phyloP scores from a whole-genome alignment of 2,113 vertebrate genomes.

The Turdus rufiventris region DNA sequence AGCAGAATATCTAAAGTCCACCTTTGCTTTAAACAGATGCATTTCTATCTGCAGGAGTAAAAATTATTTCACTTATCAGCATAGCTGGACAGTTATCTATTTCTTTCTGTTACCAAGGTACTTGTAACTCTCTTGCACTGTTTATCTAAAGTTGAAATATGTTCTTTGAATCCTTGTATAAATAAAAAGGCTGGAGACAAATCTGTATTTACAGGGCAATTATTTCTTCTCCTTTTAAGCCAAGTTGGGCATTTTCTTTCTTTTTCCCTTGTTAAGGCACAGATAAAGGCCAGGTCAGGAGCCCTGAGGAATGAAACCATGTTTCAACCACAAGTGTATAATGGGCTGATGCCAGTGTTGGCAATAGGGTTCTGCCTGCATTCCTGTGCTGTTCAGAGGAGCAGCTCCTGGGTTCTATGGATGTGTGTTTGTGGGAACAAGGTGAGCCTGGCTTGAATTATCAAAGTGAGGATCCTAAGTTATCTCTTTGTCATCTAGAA shows the following conservation, averaged over 20 bases:
- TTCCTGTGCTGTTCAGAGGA: fast-evolving
- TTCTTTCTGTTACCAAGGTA: conserved; percentile 67
- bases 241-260: not conserved
- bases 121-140: conserved; percentile 65
- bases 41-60: conserved; percentile 45
- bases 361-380: fast-evolving
- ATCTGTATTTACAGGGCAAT: conserved; percentile 12
- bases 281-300: not conserved
- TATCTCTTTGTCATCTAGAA: not conserved
- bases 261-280: not conserved
- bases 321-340: not conserved
- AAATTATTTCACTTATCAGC: conserved; percentile 43
- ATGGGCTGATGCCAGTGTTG: not conserved
- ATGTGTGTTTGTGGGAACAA: not conserved
- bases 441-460: not conserved
- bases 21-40: conserved; percentile 59
- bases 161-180: conserved; percentile 73
- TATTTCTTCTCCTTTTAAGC: conserved; percentile 1
- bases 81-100: conserved; percentile 44
- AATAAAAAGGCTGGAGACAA: conserved; percentile 79
- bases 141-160: conserved; percentile 56
- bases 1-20: conserved; percentile 26
- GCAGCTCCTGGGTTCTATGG: not conserved
- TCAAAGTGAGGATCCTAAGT: fast-evolving
- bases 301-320: not conserved